Conservation (phyloP, 2,113 vertebrate species). For the Pholis gunnellus region DNA sequence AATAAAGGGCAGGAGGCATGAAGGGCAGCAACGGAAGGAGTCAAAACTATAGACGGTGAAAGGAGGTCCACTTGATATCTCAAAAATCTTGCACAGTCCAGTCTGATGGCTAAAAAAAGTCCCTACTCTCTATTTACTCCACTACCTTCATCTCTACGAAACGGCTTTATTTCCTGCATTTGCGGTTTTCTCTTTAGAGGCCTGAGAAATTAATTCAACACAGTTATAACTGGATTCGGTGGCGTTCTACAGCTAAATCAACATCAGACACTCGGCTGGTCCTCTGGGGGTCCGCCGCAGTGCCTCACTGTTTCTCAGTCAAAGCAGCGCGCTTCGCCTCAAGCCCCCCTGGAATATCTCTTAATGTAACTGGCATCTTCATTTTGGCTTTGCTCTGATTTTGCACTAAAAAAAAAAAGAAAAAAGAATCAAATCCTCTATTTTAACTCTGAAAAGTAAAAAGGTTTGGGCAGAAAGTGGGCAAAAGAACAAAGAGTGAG, state of each 20-base stretch:
- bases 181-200: slow-evolving; percentile 59
- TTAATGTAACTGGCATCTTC: slow-evolving; percentile 79
- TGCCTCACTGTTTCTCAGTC: slow-evolving; percentile 72
- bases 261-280: slow-evolving; percentile 77
- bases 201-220: slow-evolving; percentile 80
- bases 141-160: slow-evolving; percentile 48
- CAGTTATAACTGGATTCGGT: slow-evolving; percentile 79
- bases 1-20: slow-evolving; percentile 22
- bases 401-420: slow-evolving; percentile 50
- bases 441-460: slow-evolving; percentile 78
- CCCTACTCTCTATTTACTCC: slow-evolving; percentile 41
- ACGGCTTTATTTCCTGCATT: slow-evolving; percentile 36
- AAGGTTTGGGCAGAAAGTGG: slow-evolving; percentile 60
- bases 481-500: slow-evolving; percentile 43
- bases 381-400: slow-evolving; percentile 80
- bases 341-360: slow-evolving; percentile 71
- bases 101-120: background rate
- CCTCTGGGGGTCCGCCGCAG: slow-evolving; percentile 66
- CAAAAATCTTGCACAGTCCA: background rate
- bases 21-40: background rate
- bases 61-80: background rate
- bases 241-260: slow-evolving; percentile 81
- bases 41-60: background rate
- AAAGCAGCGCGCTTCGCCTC: slow-evolving; percentile 60
- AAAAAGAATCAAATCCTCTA: slow-evolving; percentile 78